A percentile compares a stretch with the other conserved stretches of the same genome.
Evolutionary conservation across 2,888 invertebrate genomes (phyloP).

Genomic region (Sesia bembeciformis): DNA sequence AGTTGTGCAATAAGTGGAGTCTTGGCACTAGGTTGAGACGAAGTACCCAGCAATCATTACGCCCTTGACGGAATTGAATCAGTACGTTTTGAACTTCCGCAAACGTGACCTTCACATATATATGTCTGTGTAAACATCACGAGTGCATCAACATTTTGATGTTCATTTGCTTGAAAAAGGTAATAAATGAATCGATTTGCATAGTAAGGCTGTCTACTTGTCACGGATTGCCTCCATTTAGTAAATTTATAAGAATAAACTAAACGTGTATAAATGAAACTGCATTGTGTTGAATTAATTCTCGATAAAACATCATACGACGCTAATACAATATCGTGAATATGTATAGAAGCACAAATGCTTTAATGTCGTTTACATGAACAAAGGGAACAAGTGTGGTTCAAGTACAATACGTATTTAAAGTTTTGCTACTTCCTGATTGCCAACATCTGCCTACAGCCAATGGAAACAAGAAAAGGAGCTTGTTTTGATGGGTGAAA

Average conservation of each 20-base stretch:
- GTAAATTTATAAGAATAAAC: constrained; percentile 30
- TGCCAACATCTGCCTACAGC: not conserved
- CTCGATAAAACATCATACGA: constrained; percentile 37
- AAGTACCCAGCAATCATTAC: constrained; percentile 2
- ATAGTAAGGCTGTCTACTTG: constrained; percentile 37
- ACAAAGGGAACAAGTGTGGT: not conserved
- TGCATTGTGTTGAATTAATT: constrained; percentile 41
- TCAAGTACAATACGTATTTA: not conserved
- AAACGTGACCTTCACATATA: constrained; percentile 38
- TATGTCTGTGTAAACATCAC: constrained; percentile 21
- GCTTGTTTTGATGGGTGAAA: no score
- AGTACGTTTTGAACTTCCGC: constrained; percentile 44
- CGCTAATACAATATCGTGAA: constrained; percentile 19
- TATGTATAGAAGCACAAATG: constrained; percentile 1
- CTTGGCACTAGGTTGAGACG: not conserved
- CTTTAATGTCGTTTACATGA: not conserved
- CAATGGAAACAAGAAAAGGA: not conserved
- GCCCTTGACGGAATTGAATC: constrained; percentile 32
- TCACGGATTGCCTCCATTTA: constrained; percentile 46
- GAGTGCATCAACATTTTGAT: constrained; percentile 32
- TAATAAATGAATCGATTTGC: constrained; percentile 51
- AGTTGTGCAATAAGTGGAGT: constrained; percentile 34
- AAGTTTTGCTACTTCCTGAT: not conserved
- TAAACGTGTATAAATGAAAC: constrained; percentile 21
- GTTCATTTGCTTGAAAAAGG: constrained; percentile 45